Evolutionary conservation across 2,113 vertebrate genomes (phyloP), one percentile per base, ranked within the genome.

Genomic region (rat (Rattus norvegicus)): DNA sequence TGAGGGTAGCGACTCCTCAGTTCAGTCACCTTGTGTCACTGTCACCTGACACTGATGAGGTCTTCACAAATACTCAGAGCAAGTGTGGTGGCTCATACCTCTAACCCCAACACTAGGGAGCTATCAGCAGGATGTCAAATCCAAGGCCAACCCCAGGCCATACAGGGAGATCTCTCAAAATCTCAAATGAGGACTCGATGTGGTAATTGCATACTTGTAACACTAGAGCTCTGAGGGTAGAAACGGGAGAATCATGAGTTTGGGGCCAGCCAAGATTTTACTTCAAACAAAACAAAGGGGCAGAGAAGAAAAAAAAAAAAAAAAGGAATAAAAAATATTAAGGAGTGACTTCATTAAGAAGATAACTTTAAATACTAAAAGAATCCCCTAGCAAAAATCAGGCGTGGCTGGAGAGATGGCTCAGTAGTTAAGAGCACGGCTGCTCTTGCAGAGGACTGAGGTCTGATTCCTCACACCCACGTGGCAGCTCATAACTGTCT

Each of bases 311-410:
- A 22, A 4, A 49, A 87, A 33, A 33, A 14, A 14, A 47, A 86
- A 49, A 49, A 69, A 65, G 2, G 24, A 49, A 49, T 49, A 33
- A 52, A 26, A 96, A 70, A 76, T 54, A 84, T 17, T 94, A n/a
- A 88, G 93, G 12, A 56, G 10, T n/a, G 22, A 95, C 79, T 70
- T 95, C 65, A 65, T 87, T 59, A 63, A 56, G n/a, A 22, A 86
- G 75, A 95, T 10, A 49, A 59, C 75, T 91, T 96, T 52, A 76
- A 49, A 49, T 36, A 63, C 33, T 56, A 47, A 91, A 89, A 81
- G n/a, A n/a, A 61, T 79, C 19, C 69, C 5, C 7, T 20, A 67
- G 17, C 9, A 81, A 87, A 92, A 84, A 59, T 30, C 3, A 0
- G 19, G 79, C n/a, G 24, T 79, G 59, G 17, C 4, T 4, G 1